Conservation (phyloP, 2,797 vertebrate genomes). For the Diglossa cyanea region DNA sequence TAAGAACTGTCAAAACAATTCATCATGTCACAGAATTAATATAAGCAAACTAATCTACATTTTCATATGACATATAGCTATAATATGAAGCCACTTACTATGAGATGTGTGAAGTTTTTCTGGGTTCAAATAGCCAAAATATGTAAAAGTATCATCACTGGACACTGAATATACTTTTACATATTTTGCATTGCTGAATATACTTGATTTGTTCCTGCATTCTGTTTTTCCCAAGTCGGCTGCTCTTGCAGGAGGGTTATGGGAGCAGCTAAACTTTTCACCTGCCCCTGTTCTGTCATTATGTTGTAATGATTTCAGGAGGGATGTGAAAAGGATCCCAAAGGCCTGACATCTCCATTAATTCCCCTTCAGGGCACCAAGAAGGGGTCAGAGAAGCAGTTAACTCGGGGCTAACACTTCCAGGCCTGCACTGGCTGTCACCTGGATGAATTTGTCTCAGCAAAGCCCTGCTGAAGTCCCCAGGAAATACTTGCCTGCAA, state of each 20-base stretch:
- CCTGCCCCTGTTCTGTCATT: background rate
- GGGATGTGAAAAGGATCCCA: background rate
- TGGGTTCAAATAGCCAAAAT: background rate
- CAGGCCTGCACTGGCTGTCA: background rate
- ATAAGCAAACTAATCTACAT: background rate
- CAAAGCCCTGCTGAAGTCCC: background rate
- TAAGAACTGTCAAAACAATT: background rate
- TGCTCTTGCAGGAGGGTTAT: background rate
- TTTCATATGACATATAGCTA: background rate
- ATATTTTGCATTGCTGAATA: background rate
- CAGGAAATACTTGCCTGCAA: background rate
- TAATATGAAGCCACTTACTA: background rate
- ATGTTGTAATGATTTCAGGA: constrained; percentile 26
- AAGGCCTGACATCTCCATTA: constrained; percentile 8
- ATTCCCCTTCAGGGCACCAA: background rate
- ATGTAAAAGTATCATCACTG: background rate
- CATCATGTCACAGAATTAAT: background rate
- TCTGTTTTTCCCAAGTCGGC: background rate
- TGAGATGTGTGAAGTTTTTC: background rate
- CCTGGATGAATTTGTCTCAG: constrained; percentile 1
- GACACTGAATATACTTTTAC: background rate
- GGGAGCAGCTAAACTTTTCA: constrained; percentile 7
- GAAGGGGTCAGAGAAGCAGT: background rate
- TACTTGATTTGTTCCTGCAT: background rate
- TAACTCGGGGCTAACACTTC: background rate